Conservation (phyloP, 2,888 invertebrate species). For the Pasiphila rectangulata region DNA sequence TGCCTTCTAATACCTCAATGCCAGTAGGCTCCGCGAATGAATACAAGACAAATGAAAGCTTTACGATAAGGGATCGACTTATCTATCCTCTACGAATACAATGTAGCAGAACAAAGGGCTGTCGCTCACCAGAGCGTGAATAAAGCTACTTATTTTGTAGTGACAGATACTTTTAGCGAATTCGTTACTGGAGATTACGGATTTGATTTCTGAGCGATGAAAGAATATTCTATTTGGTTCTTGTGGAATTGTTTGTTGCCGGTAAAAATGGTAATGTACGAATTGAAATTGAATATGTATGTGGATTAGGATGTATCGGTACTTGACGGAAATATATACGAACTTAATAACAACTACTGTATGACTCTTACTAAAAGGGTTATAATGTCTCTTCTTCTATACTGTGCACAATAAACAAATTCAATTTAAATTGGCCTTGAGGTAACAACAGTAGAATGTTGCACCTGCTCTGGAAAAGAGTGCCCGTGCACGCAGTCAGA, state of each 20-base stretch:
- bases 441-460: too few relatives aligned
- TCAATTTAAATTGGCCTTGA: too few relatives aligned
- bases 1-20: constrained; percentile 10
- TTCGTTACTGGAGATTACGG: constrained; percentile 5
- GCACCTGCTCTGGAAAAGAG: too few relatives aligned
- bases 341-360: too few relatives aligned
- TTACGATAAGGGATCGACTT: constrained; percentile 23
- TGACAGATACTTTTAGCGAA: constrained; percentile 4
- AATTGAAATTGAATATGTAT: too few relatives aligned
- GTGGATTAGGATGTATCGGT: too few relatives aligned
- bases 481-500: too few relatives aligned
- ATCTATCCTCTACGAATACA: constrained; percentile 19
- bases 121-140: constrained; percentile 1
- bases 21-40: constrained; percentile 13
- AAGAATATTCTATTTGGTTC: not conserved
- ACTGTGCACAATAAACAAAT: too few relatives aligned
- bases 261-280: too few relatives aligned
- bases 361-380: too few relatives aligned
- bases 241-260: not conserved
- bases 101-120: constrained; percentile 12
- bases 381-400: too few relatives aligned
- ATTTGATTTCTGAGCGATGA: constrained; percentile 1
- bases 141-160: constrained; percentile 5
- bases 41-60: constrained; percentile 23
- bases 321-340: too few relatives aligned